Conservation (phyloP, 2,797 vertebrate genomes). For the Sphenodon punctatus region DNA sequence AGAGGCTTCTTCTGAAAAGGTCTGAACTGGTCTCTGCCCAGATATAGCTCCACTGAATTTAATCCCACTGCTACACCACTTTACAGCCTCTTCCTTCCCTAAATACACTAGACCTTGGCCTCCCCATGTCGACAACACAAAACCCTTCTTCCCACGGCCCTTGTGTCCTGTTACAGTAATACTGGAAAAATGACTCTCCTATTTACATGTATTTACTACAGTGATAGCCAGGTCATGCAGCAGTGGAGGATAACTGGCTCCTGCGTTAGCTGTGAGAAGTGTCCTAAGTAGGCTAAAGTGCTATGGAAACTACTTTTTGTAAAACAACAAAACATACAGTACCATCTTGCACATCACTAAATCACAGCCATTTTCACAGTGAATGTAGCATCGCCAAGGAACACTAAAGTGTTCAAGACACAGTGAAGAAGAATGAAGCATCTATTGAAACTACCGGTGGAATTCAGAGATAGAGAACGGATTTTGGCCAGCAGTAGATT, state of each 20-base stretch:
- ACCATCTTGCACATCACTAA: accelerated
- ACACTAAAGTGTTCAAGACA: background rate
- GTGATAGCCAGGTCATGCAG: constrained; percentile 37
- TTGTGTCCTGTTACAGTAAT: constrained; percentile 38
- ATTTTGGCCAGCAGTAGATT: too few relatives aligned
- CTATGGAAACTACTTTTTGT: constrained; percentile 33
- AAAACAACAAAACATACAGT: constrained; percentile 37
- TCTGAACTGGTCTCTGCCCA: background rate
- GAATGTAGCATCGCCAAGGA: background rate
- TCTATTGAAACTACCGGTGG: background rate
- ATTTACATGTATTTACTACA: constrained; percentile 32
- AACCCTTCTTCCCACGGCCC: constrained; percentile 8
- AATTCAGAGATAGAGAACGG: background rate
- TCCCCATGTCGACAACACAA: constrained; percentile 4
- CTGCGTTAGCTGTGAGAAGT: constrained; percentile 33
- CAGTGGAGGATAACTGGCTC: constrained; percentile 42
- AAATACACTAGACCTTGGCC: background rate
- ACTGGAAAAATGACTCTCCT: too few relatives aligned
- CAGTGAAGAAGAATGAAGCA: background rate
- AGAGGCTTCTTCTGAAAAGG: background rate
- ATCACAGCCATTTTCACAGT: background rate
- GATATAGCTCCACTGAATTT: background rate
- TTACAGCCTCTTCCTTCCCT: background rate
- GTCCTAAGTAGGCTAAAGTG: constrained; percentile 24
- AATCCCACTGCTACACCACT: background rate